Evolutionary conservation across 2,797 vertebrate species (phyloP).

Genomic region (Labeo calbasu): DNA sequence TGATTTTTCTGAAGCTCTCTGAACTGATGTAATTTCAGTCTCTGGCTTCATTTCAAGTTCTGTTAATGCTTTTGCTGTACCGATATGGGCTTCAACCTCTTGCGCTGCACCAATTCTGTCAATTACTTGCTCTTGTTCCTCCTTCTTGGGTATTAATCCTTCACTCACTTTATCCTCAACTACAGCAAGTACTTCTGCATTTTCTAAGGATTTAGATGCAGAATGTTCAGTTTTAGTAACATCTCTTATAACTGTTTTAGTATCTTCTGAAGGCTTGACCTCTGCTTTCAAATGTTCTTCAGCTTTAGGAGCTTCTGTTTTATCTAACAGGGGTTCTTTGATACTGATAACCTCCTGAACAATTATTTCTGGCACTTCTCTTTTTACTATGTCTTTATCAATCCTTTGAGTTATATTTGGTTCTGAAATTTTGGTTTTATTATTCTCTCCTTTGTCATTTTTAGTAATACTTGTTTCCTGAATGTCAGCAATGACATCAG

Average conservation of each 20-base stretch:
- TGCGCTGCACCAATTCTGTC: constrained; percentile 4
- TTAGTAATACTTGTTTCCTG: constrained; percentile 34
- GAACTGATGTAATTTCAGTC: constrained; percentile 24
- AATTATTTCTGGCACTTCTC: constrained; percentile 31
- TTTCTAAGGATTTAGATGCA: constrained; percentile 15
- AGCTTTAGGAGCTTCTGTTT: constrained; percentile 18
- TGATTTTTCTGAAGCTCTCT: constrained; percentile 20
- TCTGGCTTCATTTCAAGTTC: constrained; percentile 33
- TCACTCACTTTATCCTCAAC: constrained; percentile 13
- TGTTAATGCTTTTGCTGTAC: neutral
- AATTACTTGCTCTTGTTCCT: constrained; percentile 39
- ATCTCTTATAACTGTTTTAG: neutral
- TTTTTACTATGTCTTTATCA: constrained; percentile 26
- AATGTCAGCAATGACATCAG: constrained; percentile 38
- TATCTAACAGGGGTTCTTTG: constrained; percentile 13
- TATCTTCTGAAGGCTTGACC: constrained; percentile 13
- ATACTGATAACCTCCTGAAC: constrained; percentile 40
- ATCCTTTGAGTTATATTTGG: neutral
- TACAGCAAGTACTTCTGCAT: neutral
- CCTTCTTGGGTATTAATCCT: constrained; percentile 21
- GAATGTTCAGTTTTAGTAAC: constrained; percentile 9
- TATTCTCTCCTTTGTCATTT: constrained; percentile 1
- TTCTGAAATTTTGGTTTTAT: neutral
- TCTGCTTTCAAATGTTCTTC: constrained; percentile 17
- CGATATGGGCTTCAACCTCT: constrained; percentile 3